Conservation (phyloP, 2,888 invertebrate species). For the Melanophora roralis region DNA sequence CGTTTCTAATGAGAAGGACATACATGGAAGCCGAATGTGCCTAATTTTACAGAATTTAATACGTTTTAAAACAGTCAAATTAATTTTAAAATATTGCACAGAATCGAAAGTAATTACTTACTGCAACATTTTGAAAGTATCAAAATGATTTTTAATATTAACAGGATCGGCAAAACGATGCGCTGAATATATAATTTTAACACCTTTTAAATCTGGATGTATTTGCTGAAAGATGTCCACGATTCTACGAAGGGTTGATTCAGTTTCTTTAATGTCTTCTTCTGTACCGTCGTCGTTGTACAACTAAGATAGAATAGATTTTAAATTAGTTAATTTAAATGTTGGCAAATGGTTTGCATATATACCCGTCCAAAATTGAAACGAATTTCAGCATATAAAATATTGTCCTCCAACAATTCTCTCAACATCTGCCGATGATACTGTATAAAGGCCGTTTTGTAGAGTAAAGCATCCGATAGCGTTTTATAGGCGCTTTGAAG, state of each 20-base stretch:
- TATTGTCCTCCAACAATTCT: conserved; percentile 81
- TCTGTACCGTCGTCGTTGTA: conserved; percentile 80
- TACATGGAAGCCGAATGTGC: too few relatives aligned
- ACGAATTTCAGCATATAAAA: conserved; percentile 81
- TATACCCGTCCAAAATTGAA: conserved; percentile 68
- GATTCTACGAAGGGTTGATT: conserved; percentile 72
- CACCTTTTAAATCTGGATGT: conserved; percentile 80
- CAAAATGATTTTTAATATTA: conserved; percentile 63
- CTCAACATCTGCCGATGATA: conserved; percentile 79
- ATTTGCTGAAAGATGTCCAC: conserved; percentile 78
- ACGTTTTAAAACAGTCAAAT: too few relatives aligned
- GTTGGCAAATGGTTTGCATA: not conserved
- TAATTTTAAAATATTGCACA: too few relatives aligned
- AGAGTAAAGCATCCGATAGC: conserved; percentile 77
- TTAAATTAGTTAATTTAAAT: not conserved
- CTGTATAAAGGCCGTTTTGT: conserved; percentile 79
- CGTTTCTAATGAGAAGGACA: too few relatives aligned
- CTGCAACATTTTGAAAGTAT: conserved; percentile 69
- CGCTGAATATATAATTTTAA: conserved; percentile 79
- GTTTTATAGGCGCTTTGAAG: conserved; percentile 79
- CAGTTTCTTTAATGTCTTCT: conserved; percentile 77
- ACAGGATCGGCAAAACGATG: conserved; percentile 64
- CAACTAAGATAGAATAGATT: conserved; percentile 67
- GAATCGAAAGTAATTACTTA: too few relatives aligned
- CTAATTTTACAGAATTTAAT: too few relatives aligned